Conservation (phyloP, 2,888 invertebrate species). For the Epinotia bilunana region DNA sequence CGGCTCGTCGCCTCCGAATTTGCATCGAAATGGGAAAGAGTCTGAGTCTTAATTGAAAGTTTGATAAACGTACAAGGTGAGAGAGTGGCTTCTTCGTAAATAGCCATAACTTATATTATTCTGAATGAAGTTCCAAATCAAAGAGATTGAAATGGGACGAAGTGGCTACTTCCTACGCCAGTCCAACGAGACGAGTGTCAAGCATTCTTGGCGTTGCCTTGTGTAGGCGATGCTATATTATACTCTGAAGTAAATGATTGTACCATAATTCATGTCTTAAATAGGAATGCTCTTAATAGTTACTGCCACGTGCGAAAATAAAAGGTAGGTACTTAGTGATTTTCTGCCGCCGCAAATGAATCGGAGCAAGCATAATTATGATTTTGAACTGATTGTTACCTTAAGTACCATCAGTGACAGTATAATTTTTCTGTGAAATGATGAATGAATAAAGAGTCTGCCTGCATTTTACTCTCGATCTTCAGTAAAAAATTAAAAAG, state of each 20-base stretch:
- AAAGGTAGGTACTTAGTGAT: too few species aligned
- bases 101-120: slow-evolving; percentile 34
- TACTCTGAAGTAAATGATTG: background rate
- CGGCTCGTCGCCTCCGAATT: slow-evolving; percentile 40
- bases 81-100: slow-evolving; percentile 34
- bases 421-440: background rate
- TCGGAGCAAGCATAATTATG: background rate
- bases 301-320: too few species aligned
- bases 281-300: too few species aligned
- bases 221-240: background rate
- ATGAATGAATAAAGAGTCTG: background rate
- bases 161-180: background rate
- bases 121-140: background rate
- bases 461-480: background rate
- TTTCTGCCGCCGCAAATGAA: background rate
- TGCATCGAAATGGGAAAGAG: slow-evolving; percentile 46
- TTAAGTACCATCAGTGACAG: background rate
- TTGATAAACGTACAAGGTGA: slow-evolving; percentile 45
- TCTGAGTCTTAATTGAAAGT: slow-evolving; percentile 45
- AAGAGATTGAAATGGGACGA: slow-evolving; percentile 9
- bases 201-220: background rate
- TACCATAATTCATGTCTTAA: background rate
- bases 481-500: background rate
- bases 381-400: too few species aligned
- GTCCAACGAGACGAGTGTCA: background rate